Conservation (phyloP, 1,140 invertebrate genomes). For the Hycleus cichorii region DNA sequence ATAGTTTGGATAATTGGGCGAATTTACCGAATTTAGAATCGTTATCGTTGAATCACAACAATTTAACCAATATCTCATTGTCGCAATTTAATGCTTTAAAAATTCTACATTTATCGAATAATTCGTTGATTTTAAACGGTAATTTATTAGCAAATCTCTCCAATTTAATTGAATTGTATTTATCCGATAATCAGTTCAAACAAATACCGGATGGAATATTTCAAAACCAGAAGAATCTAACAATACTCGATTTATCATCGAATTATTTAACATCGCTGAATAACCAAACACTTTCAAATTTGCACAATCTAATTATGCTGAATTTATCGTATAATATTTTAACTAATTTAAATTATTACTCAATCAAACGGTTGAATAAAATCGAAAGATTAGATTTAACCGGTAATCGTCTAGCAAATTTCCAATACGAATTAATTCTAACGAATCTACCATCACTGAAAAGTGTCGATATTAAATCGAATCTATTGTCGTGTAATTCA, state of each 20-base stretch:
- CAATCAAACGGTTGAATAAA: conserved; percentile 27
- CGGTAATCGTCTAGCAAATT: conserved; percentile 28
- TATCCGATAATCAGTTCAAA: conserved; percentile 23
- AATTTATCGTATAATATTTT: conserved; percentile 33
- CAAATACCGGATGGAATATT: background rate
- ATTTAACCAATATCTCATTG: conserved; percentile 11
- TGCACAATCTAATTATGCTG: conserved; percentile 26
- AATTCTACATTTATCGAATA: conserved; percentile 23
- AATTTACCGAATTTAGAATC: conserved; percentile 7
- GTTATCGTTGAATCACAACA: conserved; percentile 22
- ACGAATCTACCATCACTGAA: conserved; percentile 27
- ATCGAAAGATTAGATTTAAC: conserved; percentile 29
- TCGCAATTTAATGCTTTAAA: conserved; percentile 9
- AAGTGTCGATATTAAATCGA: conserved; percentile 32
- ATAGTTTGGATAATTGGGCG: background rate
- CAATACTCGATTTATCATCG: conserved; percentile 20
- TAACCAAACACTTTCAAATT: conserved; percentile 17
- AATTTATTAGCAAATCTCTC: background rate
- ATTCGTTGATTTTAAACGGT: conserved; percentile 2
- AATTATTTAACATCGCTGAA: conserved; percentile 23
- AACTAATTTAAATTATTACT: conserved; percentile 23
- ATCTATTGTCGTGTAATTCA: conserved; percentile 32
- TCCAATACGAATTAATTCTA: conserved; percentile 32
- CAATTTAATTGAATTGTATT: conserved; percentile 17
- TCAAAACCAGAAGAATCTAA: background rate